Conservation (phyloP, 2,888 invertebrate genomes). For the Aporophyla nigra region DNA sequence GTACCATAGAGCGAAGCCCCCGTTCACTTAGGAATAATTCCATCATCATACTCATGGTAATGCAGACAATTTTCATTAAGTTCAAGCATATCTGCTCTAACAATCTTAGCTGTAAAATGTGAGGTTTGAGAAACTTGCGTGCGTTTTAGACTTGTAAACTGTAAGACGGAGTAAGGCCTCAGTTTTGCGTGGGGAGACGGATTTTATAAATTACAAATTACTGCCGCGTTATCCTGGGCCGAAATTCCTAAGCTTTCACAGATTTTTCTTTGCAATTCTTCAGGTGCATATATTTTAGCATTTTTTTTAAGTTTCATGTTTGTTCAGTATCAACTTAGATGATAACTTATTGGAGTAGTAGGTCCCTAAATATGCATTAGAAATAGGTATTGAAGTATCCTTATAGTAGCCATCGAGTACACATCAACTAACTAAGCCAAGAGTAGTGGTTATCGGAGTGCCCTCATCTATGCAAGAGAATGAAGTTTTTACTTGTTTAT, state of each 20-base stretch:
- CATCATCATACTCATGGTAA: conserved; percentile 62
- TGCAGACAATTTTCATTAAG: conserved; percentile 63
- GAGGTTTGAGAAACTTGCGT: conserved; percentile 40
- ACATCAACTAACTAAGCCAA: background rate
- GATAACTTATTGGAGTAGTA: background rate
- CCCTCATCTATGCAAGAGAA: too few relatives aligned
- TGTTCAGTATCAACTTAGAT: background rate
- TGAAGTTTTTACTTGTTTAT: too few relatives aligned
- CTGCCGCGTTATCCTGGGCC: conserved; percentile 20
- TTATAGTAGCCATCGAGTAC: background rate
- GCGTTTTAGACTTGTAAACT: conserved; percentile 21
- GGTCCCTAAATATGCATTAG: background rate
- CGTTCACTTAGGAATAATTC: conserved; percentile 64
- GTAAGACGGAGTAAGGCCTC: background rate
- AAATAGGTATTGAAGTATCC: background rate
- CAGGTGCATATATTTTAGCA: background rate
- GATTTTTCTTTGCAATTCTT: conserved; percentile 11
- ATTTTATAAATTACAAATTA: conserved; percentile 37
- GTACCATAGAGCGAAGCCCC: conserved; percentile 49
- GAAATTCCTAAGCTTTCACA: background rate
- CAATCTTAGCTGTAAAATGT: conserved; percentile 48
- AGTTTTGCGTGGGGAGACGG: conserved; percentile 14
- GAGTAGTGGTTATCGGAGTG: too few relatives aligned
- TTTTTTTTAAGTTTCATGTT: background rate
- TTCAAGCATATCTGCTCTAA: conserved; percentile 54